Evolutionary conservation across 1,140 invertebrate species (phyloP).

Genomic region (Ridgeia piscesae): DNA sequence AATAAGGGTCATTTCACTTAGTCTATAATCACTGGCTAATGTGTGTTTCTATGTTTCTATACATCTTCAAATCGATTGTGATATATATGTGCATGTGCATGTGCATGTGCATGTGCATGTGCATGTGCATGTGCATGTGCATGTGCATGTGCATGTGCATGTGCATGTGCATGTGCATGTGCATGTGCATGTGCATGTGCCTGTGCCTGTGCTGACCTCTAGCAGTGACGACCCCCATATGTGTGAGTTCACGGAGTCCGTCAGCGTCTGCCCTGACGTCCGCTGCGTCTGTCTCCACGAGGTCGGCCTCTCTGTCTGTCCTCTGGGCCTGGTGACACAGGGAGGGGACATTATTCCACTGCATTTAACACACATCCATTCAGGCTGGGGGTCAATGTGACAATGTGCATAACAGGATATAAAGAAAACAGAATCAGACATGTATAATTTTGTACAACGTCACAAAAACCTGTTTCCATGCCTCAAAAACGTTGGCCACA

Average conservation of each 20-base stretch:
- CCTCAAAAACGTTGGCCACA: neutral
- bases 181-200: no score
- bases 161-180: no score
- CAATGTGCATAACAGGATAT: no score
- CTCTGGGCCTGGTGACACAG: slow-evolving; percentile 37
- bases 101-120: no score
- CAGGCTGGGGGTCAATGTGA: neutral
- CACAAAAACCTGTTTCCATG: neutral
- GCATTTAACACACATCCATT: neutral
- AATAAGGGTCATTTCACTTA: no score
- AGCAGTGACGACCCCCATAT: slow-evolving; percentile 28
- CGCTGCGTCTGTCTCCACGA: slow-evolving; percentile 29
- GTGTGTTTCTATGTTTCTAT: no score
- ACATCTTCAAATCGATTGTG: neutral
- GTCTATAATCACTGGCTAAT: no score
- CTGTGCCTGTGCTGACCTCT: slow-evolving; percentile 29
- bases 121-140: no score
- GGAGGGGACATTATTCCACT: neutral
- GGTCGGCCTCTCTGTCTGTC: slow-evolving; percentile 43
- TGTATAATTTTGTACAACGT: no score
- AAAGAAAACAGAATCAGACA: no score
- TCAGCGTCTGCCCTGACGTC: slow-evolving; percentile 28
- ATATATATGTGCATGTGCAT: neutral
- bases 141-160: no score
- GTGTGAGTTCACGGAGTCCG: slow-evolving; percentile 17